These are phyloP conservation scores for Sarcophaga variegata DNA, from an alignment of 2,888 invertebrate species.

Conservation along the genomic window DNA sequence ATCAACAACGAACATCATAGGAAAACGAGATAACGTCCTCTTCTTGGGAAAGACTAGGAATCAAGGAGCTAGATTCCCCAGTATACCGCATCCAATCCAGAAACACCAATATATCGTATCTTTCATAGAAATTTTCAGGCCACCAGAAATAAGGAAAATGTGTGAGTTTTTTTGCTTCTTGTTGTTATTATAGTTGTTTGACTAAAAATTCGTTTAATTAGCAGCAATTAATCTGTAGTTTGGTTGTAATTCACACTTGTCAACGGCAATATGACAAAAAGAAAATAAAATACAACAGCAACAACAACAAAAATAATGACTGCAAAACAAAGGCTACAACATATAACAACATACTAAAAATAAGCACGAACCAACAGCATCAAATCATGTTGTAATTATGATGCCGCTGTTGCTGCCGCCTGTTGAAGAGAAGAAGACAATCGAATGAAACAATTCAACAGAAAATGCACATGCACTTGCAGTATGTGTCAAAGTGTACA, in stretches of 20 bases:
- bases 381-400: constrained; percentile 34
- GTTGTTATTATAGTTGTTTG: constrained; percentile 34
- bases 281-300: constrained; percentile 7
- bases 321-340: constrained; percentile 7
- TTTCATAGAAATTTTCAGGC: too few species aligned
- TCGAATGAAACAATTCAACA: constrained; percentile 4
- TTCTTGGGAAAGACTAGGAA: too few species aligned
- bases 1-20: too few species aligned
- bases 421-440: not conserved
- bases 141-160: too few species aligned
- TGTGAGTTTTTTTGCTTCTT: too few species aligned
- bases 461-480: not conserved
- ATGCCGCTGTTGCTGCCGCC: constrained; percentile 20
- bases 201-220: constrained; percentile 72
- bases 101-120: too few species aligned
- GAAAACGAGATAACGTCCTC: too few species aligned
- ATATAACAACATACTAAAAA: not conserved
- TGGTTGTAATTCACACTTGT: constrained; percentile 71
- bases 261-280: constrained; percentile 56
- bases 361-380: not conserved
- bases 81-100: too few species aligned
- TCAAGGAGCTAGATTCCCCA: too few species aligned
- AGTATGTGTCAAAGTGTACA: not conserved
- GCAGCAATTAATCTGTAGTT: constrained; percentile 72
- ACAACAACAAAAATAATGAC: constrained; percentile 22